These are phyloP conservation scores for Thera britannica DNA, from an alignment of 2,888 invertebrate species.

Conservation along the genomic window DNA sequence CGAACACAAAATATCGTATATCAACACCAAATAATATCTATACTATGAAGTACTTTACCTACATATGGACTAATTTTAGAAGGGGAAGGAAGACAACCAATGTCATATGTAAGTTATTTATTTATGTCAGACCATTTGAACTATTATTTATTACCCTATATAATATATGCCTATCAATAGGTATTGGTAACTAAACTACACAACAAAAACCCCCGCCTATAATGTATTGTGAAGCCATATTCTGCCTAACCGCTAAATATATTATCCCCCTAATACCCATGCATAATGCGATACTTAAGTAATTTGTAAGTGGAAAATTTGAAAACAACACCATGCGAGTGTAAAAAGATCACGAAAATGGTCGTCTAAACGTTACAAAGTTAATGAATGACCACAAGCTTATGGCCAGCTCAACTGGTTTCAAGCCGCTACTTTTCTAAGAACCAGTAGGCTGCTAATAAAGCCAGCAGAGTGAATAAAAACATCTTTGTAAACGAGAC, in stretches of 20 bases:
- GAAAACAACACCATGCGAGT: conserved; percentile 3
- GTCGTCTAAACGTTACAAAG: conserved; percentile 22
- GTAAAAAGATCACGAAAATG: conserved; percentile 13
- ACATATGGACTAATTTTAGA: not conserved
- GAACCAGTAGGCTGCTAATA: conserved; percentile 61
- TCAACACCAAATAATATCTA: no score
- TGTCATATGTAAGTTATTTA: no score
- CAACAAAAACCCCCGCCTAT: conserved; percentile 2
- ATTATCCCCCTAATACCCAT: conserved; percentile 10
- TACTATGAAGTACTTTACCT: no score
- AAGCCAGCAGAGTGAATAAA: conserved; percentile 68
- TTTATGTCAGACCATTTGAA: no score
- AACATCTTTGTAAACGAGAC: conserved; percentile 76
- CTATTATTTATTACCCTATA: no score
- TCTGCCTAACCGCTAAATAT: conserved; percentile 1
- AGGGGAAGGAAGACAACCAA: not conserved
- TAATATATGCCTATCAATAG: no score
- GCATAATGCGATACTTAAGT: conserved; percentile 15
- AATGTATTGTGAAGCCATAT: conserved; percentile 17
- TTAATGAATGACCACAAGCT: conserved; percentile 22
- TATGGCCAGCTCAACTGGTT: conserved; percentile 39
- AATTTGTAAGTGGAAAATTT: conserved; percentile 10
- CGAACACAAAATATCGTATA: no score
- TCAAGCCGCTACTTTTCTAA: conserved; percentile 47
- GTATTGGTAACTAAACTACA: not conserved